Conservation (phyloP, 1,140 invertebrate species). For the Papilio polytes region DNA sequence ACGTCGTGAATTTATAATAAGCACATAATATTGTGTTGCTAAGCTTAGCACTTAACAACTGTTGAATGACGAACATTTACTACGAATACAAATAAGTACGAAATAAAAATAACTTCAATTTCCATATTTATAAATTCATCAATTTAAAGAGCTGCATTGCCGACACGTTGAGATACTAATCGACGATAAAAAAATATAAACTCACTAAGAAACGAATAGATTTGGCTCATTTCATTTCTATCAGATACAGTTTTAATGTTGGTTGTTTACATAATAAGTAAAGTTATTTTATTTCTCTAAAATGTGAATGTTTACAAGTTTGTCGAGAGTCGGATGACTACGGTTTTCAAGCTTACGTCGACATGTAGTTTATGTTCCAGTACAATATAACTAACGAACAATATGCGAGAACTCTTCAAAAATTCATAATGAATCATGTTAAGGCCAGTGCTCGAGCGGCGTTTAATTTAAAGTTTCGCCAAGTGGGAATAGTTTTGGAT, state of each 20-base stretch:
- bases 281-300: background rate
- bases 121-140: background rate
- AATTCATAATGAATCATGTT: conserved; percentile 37
- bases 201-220: background rate
- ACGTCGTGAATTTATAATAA: conserved; percentile 67
- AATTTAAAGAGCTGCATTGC: background rate
- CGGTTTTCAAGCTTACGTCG: background rate
- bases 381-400: conserved; percentile 14
- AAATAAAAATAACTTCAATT: background rate
- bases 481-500: conserved; percentile 38
- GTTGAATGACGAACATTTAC: background rate
- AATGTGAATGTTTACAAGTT: background rate
- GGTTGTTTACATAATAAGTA: too few relatives aligned
- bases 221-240: background rate
- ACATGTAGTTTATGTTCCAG: background rate
- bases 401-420: conserved; percentile 30
- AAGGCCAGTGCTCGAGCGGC: conserved; percentile 26
- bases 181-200: background rate
- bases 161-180: background rate
- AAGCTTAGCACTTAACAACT: conserved; percentile 44
- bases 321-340: background rate
- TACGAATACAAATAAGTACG: background rate
- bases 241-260: background rate
- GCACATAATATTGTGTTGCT: conserved; percentile 56
- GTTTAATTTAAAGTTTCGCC: conserved; percentile 37